Evolutionary conservation across 2,888 invertebrate genomes (phyloP), one percentile per base, ranked within the genome.

Genomic region (Cephonodes hylas): DNA sequence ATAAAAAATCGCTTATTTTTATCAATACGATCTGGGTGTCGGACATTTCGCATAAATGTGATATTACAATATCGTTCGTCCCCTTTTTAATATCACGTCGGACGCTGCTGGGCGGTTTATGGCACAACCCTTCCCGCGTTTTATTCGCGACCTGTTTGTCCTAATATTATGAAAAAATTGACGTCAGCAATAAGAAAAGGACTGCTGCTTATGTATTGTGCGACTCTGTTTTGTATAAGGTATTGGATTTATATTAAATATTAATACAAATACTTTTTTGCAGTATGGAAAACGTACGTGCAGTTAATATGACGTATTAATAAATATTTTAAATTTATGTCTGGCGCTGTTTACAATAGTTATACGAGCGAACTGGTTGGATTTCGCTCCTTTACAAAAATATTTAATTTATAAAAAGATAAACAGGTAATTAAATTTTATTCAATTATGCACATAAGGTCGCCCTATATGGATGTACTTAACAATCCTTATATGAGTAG

Each of bases 41-140:
- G 90, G 91, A 91, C 91, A 91, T 91, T 91, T 91, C 91, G 88
- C 89, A 92, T 91, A 91, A 91, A 92, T 91, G 92, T 91, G 91
- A 92, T 91, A 91, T 91, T 90, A 91, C 91, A 92, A 92, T 91
- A 91, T 88, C 91, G 88, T 87, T 86, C 86, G 91, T 88, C 91
- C 91, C 91, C 88, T 91, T 91, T 92, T 92, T 92, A 92, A 92
- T 92, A 92, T 92, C 88, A 86, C 90, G 86, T 85, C 89, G 91
- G 91, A 88, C 89, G 88, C 85, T 82, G 82, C 85, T 81, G 89
- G 87, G 79, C 90, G 91, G 89, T 92, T 92, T 92, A 91, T 90
- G 88, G 85, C 91, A 81, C 88, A 91, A 91, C 91, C 91, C 91
- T 91, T 92, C 84, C 90, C 86, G 84, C 83, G 88, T 91, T 92